Evolutionary conservation across 2,888 invertebrate species (phyloP), one percentile per base, ranked within the genome.

Genomic region (Rapana venosa): DNA sequence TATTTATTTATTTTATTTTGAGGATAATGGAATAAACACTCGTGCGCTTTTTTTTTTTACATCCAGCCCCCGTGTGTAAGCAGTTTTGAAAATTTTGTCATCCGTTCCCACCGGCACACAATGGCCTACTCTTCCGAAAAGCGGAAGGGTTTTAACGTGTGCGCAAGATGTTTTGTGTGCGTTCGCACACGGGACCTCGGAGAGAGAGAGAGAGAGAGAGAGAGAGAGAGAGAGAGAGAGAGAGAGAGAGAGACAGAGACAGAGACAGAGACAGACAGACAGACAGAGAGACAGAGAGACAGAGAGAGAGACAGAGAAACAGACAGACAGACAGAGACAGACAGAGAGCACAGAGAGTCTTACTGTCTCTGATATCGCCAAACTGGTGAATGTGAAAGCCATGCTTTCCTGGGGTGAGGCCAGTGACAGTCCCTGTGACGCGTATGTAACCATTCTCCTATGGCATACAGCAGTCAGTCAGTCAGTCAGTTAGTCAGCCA

Each of bases 351-450:
- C n/a, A n/a, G 22, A 61, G 15, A 77, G 13, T 77, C 92, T 85
- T 92, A 96, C 96, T 96, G 96, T 99, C 98, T 56, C 98, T 98
- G 95, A 98, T 98, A 96, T 99, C 99, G 0, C 99, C 99, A 95
- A 98, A 99, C 96, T 99, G 98, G 96, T 99, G 99, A 91, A 99
- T 97, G 96, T 99, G 99, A 97, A 99, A 98, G 36, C 98, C 98
- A 95, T 98, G 98, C 15, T 95, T 92, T 91, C 99, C 99, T 96
- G 97, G 92, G 32, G 97, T 96, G 61, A 99, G 97, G 1, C 99
- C 98, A 61, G 96, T 96, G 20, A 99, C 97, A 96, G 98, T 97
- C 17, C 99, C 99, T 66, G 97, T 97, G n/a, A 99, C 94, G n/a
- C 17, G 66, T 17, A 66, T 66, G 66, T 17, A 22, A 17, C 15